A percentile compares a stretch with the other conserved stretches of the same genome.
phyloP scores from a whole-genome alignment of 2,113 vertebrate species.

The Pseudolaguvia tuberculata region DNA sequence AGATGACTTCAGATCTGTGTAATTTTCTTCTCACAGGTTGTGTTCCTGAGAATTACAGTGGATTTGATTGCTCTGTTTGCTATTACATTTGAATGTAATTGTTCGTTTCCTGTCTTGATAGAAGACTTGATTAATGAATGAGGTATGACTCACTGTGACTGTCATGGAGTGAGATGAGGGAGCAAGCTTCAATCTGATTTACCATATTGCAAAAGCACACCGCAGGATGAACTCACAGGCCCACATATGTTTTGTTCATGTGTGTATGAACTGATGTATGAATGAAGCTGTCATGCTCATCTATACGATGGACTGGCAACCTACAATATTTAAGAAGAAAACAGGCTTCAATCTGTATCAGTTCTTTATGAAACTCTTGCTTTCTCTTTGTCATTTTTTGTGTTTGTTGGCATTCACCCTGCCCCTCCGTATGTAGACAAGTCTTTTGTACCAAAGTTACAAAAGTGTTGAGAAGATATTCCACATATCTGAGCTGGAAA shows the following conservation, averaged over 20 bases:
- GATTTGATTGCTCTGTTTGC: conserved; percentile 28
- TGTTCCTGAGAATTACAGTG: conserved; percentile 21
- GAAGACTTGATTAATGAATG: conserved; percentile 28
- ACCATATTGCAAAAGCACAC: not conserved
- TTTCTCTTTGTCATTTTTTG: not conserved
- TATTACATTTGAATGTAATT: conserved; percentile 37
- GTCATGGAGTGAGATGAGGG: not conserved
- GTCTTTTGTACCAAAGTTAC: not conserved
- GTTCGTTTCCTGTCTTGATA: conserved; percentile 20
- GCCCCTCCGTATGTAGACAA: not conserved
- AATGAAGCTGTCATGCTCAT: too few species aligned
- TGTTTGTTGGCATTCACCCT: not conserved
- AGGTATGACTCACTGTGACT: not conserved
- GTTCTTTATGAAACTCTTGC: too few species aligned
- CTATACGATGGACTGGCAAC: too few species aligned
- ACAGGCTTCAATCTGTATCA: too few species aligned
- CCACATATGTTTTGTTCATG: not conserved
- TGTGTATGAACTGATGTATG: not conserved
- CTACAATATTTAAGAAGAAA: not conserved
- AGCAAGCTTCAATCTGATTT: conserved; percentile 10
- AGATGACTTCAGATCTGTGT: conserved; percentile 32
- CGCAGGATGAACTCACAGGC: not conserved
- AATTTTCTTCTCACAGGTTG: conserved; percentile 15
- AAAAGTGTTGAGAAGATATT: not conserved
- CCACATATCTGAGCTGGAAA: not conserved